Evolutionary conservation across 2,113 vertebrate genomes (phyloP), one percentile per base, ranked within the genome.

Genomic region (Clarias magur): DNA sequence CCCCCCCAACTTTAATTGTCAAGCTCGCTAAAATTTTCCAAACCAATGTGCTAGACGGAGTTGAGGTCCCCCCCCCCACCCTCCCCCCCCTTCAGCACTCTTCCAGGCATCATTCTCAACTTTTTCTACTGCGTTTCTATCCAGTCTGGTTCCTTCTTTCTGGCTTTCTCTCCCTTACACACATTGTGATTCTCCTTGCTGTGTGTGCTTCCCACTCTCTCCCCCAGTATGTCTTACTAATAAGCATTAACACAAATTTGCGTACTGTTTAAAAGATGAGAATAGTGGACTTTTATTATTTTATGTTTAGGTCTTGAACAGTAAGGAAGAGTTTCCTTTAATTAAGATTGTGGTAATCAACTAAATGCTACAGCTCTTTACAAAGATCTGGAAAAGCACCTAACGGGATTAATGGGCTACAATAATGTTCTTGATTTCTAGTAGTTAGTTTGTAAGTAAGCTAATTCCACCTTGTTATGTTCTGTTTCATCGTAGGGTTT

Each of bases 1-100:
- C 72, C 60, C 68, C 80, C 87, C 85, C 68, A 82, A 84, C 86
- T 86, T 96, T 99, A 99, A 99, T 99, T 99, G 98, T 99, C 96
- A 97, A 97, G 97, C 95, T 94, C 95, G 96, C 97, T 98, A 90
- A 84, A 97, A 97, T 97, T 97, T 98, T 98, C 96, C 95, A 96
- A 97, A 96, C 96, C 95, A 96, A 95, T 94, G 92, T 94, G 96
- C 93, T 87, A 94, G 93, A 95, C 94, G 82, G 93, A 93, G 94
- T 90, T 94, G 92, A 89, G 82, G 85, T 91, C 88, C 82, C 10
- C 42, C 76, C 80, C 63, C 38, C n/a, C n/a, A n/a, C n/a, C n/a
- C n/a, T 82, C 82, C 10, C 42, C 76, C 80, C 63, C 38, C n/a
- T 79, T 53, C 68, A 53, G 88, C 57, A 67, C 76, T 67, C 84